phyloP scores from a whole-genome alignment of 2,797 vertebrate genomes.

The Aselliscus stoliczkanus region DNA sequence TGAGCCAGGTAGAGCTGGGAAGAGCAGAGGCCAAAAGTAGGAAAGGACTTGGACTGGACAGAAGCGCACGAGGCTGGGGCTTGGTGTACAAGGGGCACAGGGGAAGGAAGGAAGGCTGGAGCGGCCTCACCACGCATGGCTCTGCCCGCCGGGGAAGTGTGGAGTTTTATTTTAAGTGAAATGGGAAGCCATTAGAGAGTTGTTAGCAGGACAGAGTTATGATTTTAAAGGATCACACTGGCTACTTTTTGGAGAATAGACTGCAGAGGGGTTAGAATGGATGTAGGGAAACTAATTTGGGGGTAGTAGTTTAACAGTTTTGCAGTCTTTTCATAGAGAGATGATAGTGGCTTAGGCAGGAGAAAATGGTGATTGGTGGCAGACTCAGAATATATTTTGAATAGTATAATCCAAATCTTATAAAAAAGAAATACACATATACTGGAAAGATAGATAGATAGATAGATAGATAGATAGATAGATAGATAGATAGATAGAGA shows the following conservation, averaged over 20 bases:
- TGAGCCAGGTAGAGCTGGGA: neutral
- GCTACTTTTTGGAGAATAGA: neutral
- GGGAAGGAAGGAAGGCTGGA: neutral
- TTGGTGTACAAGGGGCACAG: neutral
- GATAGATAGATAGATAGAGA: neutral
- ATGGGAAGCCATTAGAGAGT: neutral
- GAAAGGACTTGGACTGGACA: neutral
- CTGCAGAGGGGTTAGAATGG: neutral
- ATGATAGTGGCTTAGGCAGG: neutral
- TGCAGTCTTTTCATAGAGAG: neutral
- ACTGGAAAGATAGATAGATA: neutral
- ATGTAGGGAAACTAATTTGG: neutral
- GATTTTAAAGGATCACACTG: neutral
- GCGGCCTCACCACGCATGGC: neutral
- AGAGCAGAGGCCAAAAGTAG: neutral
- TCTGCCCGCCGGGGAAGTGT: neutral
- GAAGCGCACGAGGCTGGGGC: neutral
- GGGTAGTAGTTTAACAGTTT: neutral
- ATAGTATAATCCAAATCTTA: neutral
- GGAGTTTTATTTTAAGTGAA: neutral
- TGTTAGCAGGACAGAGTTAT: neutral
- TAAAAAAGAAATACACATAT: neutral
- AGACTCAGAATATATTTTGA: conserved; percentile 15
- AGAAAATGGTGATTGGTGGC: neutral
- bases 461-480: neutral